Evolutionary conservation across 2,888 invertebrate species (phyloP).

Genomic region (Hypercompe scribonia): DNA sequence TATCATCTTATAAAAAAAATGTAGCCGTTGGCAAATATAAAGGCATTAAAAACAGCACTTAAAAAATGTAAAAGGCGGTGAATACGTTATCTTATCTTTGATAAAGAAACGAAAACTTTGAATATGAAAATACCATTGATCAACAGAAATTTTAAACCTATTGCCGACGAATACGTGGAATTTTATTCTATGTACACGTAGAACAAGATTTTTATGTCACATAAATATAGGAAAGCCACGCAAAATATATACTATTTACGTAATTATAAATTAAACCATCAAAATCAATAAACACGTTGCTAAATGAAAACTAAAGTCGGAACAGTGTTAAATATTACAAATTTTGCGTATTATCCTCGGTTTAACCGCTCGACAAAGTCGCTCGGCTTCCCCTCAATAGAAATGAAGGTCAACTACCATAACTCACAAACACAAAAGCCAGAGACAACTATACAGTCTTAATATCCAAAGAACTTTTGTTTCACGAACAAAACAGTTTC

Average conservation of each 20-base stretch:
- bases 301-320: not conserved
- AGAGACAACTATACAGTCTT: constrained; percentile 12
- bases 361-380: not conserved
- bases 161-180: too few relatives aligned
- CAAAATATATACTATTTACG: too few relatives aligned
- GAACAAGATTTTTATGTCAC: not conserved
- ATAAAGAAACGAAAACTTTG: too few relatives aligned
- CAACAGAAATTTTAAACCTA: too few relatives aligned
- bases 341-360: not conserved
- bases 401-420: constrained; percentile 13
- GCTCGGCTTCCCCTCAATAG: not conserved
- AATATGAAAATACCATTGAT: too few relatives aligned
- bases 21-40: too few relatives aligned
- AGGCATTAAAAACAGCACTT: too few relatives aligned
- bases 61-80: too few relatives aligned
- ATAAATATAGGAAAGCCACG: not conserved
- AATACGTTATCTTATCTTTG: too few relatives aligned
- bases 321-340: not conserved
- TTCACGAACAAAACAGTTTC: constrained; percentile 30
- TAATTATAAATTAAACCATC: not conserved
- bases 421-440: constrained; percentile 9
- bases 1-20: too few relatives aligned
- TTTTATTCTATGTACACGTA: not conserved
- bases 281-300: not conserved
- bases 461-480: constrained; percentile 38